phyloP scores from a whole-genome alignment of 2,888 invertebrate species.

The Sphaerophoria taeniata region DNA sequence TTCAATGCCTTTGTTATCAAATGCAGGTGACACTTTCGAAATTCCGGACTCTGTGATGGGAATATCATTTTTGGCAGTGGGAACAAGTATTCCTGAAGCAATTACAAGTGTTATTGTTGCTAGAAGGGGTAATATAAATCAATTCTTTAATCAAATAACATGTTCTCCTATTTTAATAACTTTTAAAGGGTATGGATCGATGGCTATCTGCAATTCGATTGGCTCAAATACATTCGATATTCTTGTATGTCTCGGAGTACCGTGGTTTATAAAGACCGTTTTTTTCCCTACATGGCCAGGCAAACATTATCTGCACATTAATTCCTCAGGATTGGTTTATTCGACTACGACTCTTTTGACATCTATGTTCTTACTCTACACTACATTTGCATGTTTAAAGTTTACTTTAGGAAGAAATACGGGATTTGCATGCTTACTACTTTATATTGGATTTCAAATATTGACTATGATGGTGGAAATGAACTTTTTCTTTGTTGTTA shows the following conservation, averaged over 20 bases:
- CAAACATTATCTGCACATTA: conserved; percentile 86
- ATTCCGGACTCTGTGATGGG: conserved; percentile 94
- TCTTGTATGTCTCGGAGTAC: conserved; percentile 89
- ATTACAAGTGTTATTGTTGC: conserved; percentile 93
- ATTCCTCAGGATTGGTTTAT: conserved; percentile 90
- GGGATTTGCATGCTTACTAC: conserved; percentile 86
- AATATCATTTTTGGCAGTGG: conserved; percentile 92
- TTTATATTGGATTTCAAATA: conserved; percentile 87
- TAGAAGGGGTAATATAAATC: conserved; percentile 84
- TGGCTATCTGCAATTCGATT: conserved; percentile 90
- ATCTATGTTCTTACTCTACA: conserved; percentile 88
- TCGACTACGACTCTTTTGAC: conserved; percentile 89
- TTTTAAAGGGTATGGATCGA: conserved; percentile 83
- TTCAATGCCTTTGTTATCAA: no score
- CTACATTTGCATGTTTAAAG: conserved; percentile 86
- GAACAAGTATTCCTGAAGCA: conserved; percentile 94
- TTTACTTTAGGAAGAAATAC: conserved; percentile 89
- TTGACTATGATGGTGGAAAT: conserved; percentile 90
- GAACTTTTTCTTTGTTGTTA: conserved; percentile 90
- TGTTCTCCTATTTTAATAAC: no score
- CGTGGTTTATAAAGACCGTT: conserved; percentile 89
- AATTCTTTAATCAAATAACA: not conserved
- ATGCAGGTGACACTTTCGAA: conserved; percentile 89
- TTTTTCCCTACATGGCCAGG: conserved; percentile 85
- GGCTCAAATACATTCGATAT: conserved; percentile 93